Conservation (phyloP, 2,797 vertebrate species). For the Trematomus bernacchii region DNA sequence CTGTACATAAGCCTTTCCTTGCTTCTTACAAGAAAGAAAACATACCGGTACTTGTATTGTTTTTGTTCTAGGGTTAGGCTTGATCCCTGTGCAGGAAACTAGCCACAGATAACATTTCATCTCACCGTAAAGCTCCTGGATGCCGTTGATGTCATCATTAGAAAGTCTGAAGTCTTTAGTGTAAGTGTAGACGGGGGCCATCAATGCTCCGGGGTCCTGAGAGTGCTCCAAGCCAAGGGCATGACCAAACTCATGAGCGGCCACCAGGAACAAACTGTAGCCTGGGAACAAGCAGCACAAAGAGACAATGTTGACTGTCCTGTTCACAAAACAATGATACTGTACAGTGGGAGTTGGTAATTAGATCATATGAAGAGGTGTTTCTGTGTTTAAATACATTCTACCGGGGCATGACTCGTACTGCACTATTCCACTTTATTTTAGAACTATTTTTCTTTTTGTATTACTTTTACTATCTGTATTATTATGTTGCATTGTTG, state of each 20-base stretch:
- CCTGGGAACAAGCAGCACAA: conserved; percentile 78
- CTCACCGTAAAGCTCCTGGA: conserved; percentile 97
- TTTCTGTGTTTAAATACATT: neutral
- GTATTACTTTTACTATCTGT: too few relatives aligned
- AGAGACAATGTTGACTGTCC: neutral
- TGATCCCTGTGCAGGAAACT: conserved; percentile 1
- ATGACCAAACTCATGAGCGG: conserved; percentile 99
- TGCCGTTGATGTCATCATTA: conserved; percentile 93
- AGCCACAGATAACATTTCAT: conserved; percentile 5
- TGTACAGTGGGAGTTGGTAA: neutral
- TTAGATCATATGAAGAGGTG: neutral
- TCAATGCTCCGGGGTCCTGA: conserved; percentile 94
- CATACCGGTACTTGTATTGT: neutral
- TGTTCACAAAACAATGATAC: neutral
- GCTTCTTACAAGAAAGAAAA: conserved; percentile 7
- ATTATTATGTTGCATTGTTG: too few relatives aligned
- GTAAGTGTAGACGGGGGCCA: conserved; percentile 97
- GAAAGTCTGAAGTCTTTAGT: conserved; percentile 95
- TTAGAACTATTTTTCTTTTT: too few relatives aligned
- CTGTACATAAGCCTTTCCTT: neutral
- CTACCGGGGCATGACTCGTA: neutral
- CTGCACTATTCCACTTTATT: too few relatives aligned
- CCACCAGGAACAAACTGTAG: conserved; percentile 98
- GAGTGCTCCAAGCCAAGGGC: conserved; percentile 98
- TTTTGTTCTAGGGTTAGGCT: conserved; percentile 3